phyloP scores from a whole-genome alignment of 2,797 vertebrate species.

The Notoglanidium macrostoma region DNA sequence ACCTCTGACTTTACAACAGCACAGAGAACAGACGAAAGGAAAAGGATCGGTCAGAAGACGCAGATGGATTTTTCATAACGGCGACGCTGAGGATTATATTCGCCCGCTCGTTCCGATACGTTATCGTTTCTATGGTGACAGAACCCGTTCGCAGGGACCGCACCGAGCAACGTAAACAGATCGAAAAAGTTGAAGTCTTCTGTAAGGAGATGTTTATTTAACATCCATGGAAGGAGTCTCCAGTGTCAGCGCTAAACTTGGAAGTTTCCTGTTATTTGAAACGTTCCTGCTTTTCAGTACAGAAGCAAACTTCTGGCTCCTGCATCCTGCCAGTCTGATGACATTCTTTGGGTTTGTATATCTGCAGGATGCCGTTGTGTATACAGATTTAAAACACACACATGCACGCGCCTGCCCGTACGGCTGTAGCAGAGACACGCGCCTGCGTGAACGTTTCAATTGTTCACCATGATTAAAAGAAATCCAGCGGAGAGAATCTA shows the following conservation, averaged over 20 bases:
- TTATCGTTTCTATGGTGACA: background rate
- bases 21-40: background rate
- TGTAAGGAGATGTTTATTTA: background rate
- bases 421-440: background rate
- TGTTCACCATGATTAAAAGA: background rate
- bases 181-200: background rate
- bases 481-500: background rate
- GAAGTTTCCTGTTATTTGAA: background rate
- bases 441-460: background rate
- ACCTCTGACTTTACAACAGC: background rate
- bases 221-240: background rate
- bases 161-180: background rate
- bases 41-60: background rate
- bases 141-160: background rate
- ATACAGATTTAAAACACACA: background rate
- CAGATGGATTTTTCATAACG: background rate
- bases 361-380: background rate
- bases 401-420: background rate
- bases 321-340: background rate
- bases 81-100: background rate
- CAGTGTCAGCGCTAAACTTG: background rate
- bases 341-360: background rate
- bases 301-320: background rate
- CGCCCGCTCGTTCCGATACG: no score
- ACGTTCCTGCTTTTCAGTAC: background rate